Conservation (phyloP, 2,113 vertebrate species). For the Upupa epops region DNA sequence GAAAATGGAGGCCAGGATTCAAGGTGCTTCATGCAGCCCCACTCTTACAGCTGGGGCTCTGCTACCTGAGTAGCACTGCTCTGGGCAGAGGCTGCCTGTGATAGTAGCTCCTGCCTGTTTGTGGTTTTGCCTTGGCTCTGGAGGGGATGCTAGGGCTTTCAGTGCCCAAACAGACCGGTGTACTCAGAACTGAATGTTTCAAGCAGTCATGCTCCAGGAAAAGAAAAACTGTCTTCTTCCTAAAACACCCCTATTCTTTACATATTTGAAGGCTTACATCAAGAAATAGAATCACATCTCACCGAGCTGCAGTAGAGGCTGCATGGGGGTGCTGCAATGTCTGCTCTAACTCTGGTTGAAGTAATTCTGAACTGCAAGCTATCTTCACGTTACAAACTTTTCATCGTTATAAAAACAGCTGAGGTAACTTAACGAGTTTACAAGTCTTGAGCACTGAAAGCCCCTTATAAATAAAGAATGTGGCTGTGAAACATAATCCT, state of each 20-base stretch:
- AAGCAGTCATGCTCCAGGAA: neutral
- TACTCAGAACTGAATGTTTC: neutral
- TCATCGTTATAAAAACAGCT: conserved; percentile 1
- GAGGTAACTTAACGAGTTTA: neutral
- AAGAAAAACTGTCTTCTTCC: neutral
- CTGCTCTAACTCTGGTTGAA: neutral
- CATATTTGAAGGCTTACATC: neutral
- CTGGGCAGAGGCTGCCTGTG: neutral
- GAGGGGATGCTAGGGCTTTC: neutral
- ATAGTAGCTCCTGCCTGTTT: neutral
- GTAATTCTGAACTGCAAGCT: conserved; percentile 15
- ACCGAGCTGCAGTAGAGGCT: neutral
- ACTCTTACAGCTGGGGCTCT: neutral
- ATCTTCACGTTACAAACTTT: conserved; percentile 33
- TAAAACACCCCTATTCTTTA: neutral
- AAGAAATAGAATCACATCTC: neutral
- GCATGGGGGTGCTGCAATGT: neutral
- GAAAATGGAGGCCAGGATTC: neutral
- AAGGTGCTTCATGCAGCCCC: neutral
- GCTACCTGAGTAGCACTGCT: neutral
- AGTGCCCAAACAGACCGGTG: neutral
- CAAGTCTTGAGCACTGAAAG: conserved; percentile 10
- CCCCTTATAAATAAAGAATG: conserved; percentile 51
- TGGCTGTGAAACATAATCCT: conserved; percentile 50
- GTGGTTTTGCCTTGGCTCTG: neutral